A percentile compares a stretch with the other conserved stretches of the same genome.
Evolutionary conservation across 2,113 vertebrate genomes (phyloP).

Genomic region (Mustelus asterias): DNA sequence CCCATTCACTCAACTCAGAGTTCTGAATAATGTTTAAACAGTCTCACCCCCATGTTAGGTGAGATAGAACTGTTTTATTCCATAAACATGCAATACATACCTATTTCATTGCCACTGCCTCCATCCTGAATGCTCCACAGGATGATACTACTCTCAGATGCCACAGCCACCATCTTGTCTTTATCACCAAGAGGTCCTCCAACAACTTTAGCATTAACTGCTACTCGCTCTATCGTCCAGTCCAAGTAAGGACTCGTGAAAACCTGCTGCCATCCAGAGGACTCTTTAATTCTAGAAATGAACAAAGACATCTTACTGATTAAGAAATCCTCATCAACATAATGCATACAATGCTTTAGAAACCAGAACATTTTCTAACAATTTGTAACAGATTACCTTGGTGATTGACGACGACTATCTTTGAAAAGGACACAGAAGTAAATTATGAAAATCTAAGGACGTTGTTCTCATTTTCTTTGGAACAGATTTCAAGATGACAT

Average conservation of each 20-base stretch:
- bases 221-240: conserved; percentile 87
- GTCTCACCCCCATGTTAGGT: not conserved
- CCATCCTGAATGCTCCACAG: conserved; percentile 96
- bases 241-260: conserved; percentile 91
- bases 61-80: not conserved
- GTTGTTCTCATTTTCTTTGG: not conserved
- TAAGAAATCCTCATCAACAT: not conserved
- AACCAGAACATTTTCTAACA: not conserved
- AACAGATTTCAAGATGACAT: not conserved
- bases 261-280: conserved; percentile 94
- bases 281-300: conserved; percentile 82
- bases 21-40: not conserved
- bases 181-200: conserved; percentile 95
- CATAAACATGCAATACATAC: conserved; percentile 48
- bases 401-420: not conserved
- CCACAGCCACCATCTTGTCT: conserved; percentile 96
- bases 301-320: conserved; percentile 26
- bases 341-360: not conserved
- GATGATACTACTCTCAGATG: conserved; percentile 88
- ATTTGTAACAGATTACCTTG: not conserved
- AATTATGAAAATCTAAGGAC: not conserved
- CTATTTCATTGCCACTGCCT: conserved; percentile 87
- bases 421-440: not conserved
- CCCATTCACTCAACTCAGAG: not conserved
- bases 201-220: conserved; percentile 94